Base-by-base conservation (phyloP, 2,113 vertebrate genomes). In the Python bivittatus region DNA sequence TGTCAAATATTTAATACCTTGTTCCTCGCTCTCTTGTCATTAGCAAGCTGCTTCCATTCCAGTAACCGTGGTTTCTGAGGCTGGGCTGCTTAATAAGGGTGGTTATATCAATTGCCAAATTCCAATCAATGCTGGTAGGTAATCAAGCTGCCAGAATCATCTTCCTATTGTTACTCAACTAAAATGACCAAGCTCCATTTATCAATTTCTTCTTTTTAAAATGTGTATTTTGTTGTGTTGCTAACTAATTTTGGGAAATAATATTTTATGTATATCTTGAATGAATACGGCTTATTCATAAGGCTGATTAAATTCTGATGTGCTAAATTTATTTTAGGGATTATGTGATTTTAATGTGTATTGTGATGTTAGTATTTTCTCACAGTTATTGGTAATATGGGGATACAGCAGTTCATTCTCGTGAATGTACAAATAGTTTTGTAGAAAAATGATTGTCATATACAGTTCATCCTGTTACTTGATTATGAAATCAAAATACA, bases 101-200 rank as follows among this genome's bases (percentile, higher is more conserved):
- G 97, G 96, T 98, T 96, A 89, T 89, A 89, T 92, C 98, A 98
- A 90, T 89, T 98, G 96, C 97, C 97, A 96, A 98, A 97, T 97
- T 98, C 92, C 98, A 98, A 72, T 97, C 97, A 93, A 94, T 98
- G 85, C 97, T 91, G 95, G 97, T 98, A 98, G 96, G 97, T 97
- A 96, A 94, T 93, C 95, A 87, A 93, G 87, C 86, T 93, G 90
- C 27, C 48, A 93, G 90, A 93, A 93, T 93, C 92, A 44, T 91
- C 20, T 92, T 60, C 72, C 42, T 72, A n/a, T 29, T 92, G 84
- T 92, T 86, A 57, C 91, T 96, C 68, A 93, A 86, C 92, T 88
- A 83, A 79, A 92, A 10, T 92, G 68, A 79, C 83, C 88, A 96
- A 96, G 93, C 94, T 53, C 79, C 95, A 44, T 92, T 52, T 95